Base-by-base conservation (phyloP, 2,113 vertebrate genomes). In the Delphinapterus leucas region DNA sequence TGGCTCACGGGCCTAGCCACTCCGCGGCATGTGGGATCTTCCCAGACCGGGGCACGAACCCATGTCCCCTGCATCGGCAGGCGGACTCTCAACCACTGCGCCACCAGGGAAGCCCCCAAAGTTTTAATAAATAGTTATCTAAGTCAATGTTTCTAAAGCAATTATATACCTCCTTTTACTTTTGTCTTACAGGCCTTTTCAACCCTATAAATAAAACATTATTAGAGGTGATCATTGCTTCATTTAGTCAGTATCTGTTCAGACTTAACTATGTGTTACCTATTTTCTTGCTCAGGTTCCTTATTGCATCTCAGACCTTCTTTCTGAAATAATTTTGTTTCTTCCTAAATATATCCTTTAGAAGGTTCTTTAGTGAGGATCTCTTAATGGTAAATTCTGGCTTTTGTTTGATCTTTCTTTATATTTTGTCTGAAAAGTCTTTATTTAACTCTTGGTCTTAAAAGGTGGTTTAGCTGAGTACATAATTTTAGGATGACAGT, bases 361-460 rank as follows among this genome's bases (percentile, higher is more conserved):
- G 17, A 91, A 92, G 33, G 31, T 83, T 20, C 38, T 71, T 90
- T 44, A 82, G 13, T 76, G 23, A 97, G 65, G 31, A 21, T 61
- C 73, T 87, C 10, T 67, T 68, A 58, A 83, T 74, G 5, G 38
- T 26, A 88, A 97, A 95, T 80, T 88, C 71, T 44, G 23, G 20
- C 12, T 96, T 89, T 26, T 93, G 14, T 53, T 53, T 53, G 15
- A 9, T 55, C 73, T 93, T 76, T 76, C 18, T 67, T 63, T 70
- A 53, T 4, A 21, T 25, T 92, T 47, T 33, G 33, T 49, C 44
- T 31, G 9, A 65, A 74, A 81, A 90, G 44, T 36, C 68, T 74
- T 83, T 65, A 81, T 38, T 85, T 84, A 97, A 65, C 31, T 68
- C n/a, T 79, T 80, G 41, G 31, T 89, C 77, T 88, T 93, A 65